phyloP scores from a whole-genome alignment of 2,888 invertebrate genomes.

The Scrobipalpa atriplicella region DNA sequence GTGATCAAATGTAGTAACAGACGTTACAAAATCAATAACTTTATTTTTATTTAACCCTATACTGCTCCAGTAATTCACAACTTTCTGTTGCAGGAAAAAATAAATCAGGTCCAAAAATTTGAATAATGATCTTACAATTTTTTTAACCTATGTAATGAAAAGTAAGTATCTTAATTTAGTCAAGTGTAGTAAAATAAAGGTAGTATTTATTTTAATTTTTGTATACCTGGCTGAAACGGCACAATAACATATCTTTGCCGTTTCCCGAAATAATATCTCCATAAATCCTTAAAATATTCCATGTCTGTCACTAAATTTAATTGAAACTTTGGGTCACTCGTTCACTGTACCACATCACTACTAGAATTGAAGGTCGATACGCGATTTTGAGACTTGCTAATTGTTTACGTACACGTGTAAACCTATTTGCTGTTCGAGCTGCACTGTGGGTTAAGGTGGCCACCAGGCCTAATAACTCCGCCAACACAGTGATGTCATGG shows the following conservation, averaged over 20 bases:
- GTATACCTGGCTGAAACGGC: slow-evolving; percentile 72
- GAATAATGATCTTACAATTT: too few relatives aligned
- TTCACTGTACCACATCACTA: slow-evolving; percentile 14
- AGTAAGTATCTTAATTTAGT: too few relatives aligned
- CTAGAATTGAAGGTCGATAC: not conserved
- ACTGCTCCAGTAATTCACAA: too few relatives aligned
- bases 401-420: slow-evolving; percentile 64
- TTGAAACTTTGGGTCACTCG: slow-evolving; percentile 38
- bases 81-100: too few relatives aligned
- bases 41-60: not conserved
- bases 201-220: not conserved
- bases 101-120: too few relatives aligned
- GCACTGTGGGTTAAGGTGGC: slow-evolving; percentile 59
- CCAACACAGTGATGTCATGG: slow-evolving; percentile 72
- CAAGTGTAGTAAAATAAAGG: not conserved
- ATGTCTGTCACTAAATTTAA: slow-evolving; percentile 41
- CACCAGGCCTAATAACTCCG: slow-evolving; percentile 53
- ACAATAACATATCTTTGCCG: slow-evolving; percentile 66
- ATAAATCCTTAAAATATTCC: slow-evolving; percentile 69
- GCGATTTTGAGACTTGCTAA: slow-evolving; percentile 55
- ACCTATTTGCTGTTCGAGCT: slow-evolving; percentile 59
- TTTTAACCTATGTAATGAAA: too few relatives aligned
- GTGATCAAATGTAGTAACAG: not conserved
- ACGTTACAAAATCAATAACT: not conserved
- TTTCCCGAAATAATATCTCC: slow-evolving; percentile 66